phyloP scores from a whole-genome alignment of 2,797 vertebrate genomes.

The Crenichthys baileyi region DNA sequence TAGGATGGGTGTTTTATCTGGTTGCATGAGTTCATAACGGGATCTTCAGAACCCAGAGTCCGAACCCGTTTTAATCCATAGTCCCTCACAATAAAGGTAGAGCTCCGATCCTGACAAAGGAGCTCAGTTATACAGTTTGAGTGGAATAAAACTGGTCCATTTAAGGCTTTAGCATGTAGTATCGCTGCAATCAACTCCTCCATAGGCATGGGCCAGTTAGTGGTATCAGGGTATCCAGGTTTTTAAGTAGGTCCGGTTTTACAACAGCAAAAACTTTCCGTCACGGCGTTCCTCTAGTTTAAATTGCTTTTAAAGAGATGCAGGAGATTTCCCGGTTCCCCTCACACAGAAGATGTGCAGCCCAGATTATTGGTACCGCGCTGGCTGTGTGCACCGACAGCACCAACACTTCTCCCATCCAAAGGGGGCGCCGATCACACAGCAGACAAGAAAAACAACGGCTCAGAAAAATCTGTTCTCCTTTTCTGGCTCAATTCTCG shows the following conservation, averaged over 20 bases:
- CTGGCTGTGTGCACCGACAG: too few species aligned
- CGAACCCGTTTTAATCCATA: conserved; percentile 56
- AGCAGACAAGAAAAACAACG: not conserved
- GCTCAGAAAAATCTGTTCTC: not conserved
- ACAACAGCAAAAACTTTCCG: not conserved
- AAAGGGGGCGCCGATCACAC: not conserved
- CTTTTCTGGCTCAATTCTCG: not conserved
- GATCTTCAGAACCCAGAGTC: conserved; percentile 53
- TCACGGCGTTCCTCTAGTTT: too few species aligned
- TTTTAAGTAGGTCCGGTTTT: not conserved
- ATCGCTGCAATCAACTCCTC: conserved; percentile 69
- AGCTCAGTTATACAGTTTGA: conserved; percentile 25
- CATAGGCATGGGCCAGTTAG: not conserved
- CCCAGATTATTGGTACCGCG: not conserved
- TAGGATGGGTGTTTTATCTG: conserved; percentile 19
- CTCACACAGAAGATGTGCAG: not conserved
- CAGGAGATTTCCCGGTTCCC: too few species aligned
- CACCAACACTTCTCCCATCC: not conserved
- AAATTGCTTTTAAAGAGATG: too few species aligned
- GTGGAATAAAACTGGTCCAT: conserved; percentile 80
- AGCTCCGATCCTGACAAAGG: conserved; percentile 52
- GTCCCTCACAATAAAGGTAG: conserved; percentile 53
- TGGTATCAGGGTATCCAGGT: not conserved
- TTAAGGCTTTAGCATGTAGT: conserved; percentile 92
- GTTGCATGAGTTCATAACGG: conserved; percentile 39